Base-by-base conservation (phyloP, 1,140 invertebrate genomes). In the Coenobita brevimanus region DNA sequence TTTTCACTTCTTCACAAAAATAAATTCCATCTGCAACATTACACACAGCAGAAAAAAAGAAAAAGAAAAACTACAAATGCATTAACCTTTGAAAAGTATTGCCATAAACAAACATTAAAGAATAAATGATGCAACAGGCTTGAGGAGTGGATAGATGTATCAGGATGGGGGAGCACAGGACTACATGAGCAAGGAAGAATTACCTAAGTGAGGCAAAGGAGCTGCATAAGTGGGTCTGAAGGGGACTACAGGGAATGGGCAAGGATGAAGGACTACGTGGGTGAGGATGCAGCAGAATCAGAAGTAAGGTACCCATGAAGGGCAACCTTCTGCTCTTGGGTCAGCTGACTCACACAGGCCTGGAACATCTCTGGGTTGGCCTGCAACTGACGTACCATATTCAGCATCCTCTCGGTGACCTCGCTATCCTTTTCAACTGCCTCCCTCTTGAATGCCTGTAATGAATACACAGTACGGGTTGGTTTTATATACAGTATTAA, bases 371-470 rank as follows among this genome's bases (percentile, higher is more conserved):
- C 95, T 41, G 89, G 84, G 62, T 89, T 91, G 30, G 83, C 86
- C 92, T 97, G 95, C 91, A 97, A 95, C 93, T 97, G 96, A 91
- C 95, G 94, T 84, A 96, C 94, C 80, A 97, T 96, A 88, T 95
- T 95, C 67, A 96, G 91, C 92, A 97, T 94, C 91, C 96, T 93
- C 80, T 93, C 92, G 90, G 94, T 94, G 43, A 95, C 94, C 60
- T 93, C 93, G 91, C 95, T 94, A 30, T 95, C 94, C 17, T 94
- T 92, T 54, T 96, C 94, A 50, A 99, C 94, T 27, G 96, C 97
- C 91, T 97, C 96, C 91, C 95, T 95, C 81, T 94, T 93, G 92
- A 99, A 96, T 0, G 97, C 96, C 92, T 98, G 97, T 0, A 96
- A 96, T 89, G 99, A 96, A 41, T 2, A 43, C 3, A 46, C 24